A percentile compares a stretch with the other conserved stretches of the same genome.
Conservation (phyloP, 2,113 vertebrate species). For the Rhabdornis inornatus region DNA sequence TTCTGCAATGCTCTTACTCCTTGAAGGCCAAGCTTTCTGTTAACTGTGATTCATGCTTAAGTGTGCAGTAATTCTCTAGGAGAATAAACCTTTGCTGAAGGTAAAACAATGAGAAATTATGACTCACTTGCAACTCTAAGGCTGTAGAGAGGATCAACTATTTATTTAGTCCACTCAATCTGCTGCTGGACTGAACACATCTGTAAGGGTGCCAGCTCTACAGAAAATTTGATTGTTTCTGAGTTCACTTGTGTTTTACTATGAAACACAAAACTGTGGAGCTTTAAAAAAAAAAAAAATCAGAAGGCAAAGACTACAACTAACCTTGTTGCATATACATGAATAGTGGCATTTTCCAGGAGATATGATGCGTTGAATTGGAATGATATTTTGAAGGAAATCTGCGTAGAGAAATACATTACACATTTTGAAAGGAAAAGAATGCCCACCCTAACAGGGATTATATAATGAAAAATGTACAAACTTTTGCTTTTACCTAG, state of each 20-base stretch:
- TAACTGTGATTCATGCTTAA: neutral
- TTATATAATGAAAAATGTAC: neutral
- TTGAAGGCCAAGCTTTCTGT: neutral
- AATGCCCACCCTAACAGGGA: neutral
- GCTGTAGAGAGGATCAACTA: neutral
- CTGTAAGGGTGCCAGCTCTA: neutral
- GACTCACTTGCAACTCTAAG: neutral
- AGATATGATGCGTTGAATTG: conserved; percentile 84
- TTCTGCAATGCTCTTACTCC: neutral
- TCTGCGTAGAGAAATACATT: conserved; percentile 68
- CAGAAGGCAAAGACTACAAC: neutral
- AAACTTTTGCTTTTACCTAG: neutral
- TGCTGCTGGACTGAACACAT: neutral
- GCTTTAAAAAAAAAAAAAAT: neutral
- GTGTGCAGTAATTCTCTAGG: neutral
- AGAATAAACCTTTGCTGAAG: neutral
- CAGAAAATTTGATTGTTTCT: neutral
- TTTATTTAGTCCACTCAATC: neutral
- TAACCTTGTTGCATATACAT: conserved; percentile 85
- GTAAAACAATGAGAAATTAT: neutral
- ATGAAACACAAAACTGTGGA: neutral
- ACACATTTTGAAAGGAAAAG: neutral
- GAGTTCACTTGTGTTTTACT: neutral
- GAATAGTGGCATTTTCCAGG: conserved; percentile 78
- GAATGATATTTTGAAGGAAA: conserved; percentile 85